Evolutionary conservation across 2,888 invertebrate species (phyloP).

Genomic region (Maniola hyperantus): DNA sequence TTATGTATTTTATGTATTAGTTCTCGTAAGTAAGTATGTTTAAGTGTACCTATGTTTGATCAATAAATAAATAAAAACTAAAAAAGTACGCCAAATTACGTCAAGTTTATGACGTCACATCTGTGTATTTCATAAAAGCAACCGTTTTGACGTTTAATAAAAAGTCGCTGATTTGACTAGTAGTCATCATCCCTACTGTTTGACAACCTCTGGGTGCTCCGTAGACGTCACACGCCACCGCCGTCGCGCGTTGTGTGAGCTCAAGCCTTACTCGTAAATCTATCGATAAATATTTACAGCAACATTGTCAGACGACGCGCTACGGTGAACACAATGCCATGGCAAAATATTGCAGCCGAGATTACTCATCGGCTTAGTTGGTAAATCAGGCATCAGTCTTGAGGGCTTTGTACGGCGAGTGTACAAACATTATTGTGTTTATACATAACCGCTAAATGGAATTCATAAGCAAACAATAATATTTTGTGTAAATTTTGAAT

Average conservation of each 20-base stretch:
- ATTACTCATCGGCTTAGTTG: conserved; percentile 54
- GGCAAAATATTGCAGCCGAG: conserved; percentile 63
- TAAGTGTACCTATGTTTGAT: too few relatives aligned
- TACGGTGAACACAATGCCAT: conserved; percentile 67
- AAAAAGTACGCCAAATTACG: too few relatives aligned
- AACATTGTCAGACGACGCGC: conserved; percentile 68
- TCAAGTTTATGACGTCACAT: too few relatives aligned
- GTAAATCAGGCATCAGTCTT: conserved; percentile 37
- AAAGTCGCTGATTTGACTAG: too few relatives aligned
- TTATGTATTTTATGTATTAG: too few relatives aligned
- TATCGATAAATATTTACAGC: conserved; percentile 75
- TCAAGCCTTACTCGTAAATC: conserved; percentile 51
- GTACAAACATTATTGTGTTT: conserved; percentile 32
- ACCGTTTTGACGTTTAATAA: too few relatives aligned
- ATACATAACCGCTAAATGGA: conserved; percentile 17
- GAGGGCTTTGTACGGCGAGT: conserved; percentile 27
- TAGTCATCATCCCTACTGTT: too few relatives aligned
- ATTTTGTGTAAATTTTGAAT: not conserved
- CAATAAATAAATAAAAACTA: too few relatives aligned
- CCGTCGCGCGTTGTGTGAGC: not conserved
- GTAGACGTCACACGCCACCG: not conserved
- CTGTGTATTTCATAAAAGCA: too few relatives aligned
- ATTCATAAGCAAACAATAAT: conserved; percentile 8
- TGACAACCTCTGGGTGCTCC: not conserved
- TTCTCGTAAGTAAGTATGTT: too few relatives aligned